These are phyloP conservation scores for Pipistrellus pipistrellus DNA, from an alignment of 2,797 vertebrate species.

Conservation along the genomic window DNA sequence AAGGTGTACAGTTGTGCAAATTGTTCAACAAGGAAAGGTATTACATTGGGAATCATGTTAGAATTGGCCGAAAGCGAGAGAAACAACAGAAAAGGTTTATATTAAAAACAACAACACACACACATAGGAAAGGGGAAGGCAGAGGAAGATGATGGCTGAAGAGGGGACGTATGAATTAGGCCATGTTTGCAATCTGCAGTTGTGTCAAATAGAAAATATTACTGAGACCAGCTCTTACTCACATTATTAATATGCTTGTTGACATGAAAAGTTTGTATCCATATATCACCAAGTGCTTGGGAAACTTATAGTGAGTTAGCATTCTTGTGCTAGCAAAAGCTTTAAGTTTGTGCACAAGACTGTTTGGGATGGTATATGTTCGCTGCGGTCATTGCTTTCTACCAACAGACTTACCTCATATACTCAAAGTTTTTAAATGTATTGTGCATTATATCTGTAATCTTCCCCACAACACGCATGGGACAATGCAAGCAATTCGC, in stretches of 20 bases:
- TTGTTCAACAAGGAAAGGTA: neutral
- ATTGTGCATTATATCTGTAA: slow-evolving; percentile 1
- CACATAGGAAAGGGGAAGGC: no score
- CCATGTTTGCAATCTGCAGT: neutral
- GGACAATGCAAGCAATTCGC: slow-evolving; percentile 26
- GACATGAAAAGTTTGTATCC: neutral
- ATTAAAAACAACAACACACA: neutral
- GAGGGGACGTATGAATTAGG: neutral
- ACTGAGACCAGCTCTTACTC: neutral
- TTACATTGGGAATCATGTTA: neutral
- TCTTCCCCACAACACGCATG: neutral
- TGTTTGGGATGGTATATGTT: neutral
- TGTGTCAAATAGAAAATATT: neutral
- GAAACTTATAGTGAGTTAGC: neutral
- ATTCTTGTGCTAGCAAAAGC: slow-evolving; percentile 8
- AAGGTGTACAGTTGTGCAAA: neutral
- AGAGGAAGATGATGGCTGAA: neutral
- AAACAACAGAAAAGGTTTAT: neutral
- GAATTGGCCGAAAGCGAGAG: neutral
- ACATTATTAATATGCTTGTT: neutral
- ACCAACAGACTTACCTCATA: neutral
- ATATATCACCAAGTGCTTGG: neutral
- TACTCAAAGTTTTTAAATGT: neutral
- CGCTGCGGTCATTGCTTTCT: neutral
- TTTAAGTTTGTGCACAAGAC: neutral